Evolutionary conservation across 2,888 invertebrate genomes (phyloP), one percentile per base, ranked within the genome.

Genomic region (Pachydiplax longipennis): DNA sequence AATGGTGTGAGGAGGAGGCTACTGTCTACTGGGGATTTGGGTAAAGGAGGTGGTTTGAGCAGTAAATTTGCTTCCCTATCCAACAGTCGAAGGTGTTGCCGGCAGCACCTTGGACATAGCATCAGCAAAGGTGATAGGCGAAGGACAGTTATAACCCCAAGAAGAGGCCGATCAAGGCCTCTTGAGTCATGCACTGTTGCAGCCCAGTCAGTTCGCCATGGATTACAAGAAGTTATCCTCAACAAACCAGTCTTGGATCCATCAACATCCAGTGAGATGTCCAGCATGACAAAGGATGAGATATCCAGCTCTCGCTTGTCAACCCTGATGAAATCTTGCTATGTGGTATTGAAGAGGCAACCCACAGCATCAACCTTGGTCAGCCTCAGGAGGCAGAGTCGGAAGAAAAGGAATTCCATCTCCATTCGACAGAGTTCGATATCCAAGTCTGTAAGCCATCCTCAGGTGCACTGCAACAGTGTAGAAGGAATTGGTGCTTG

Each of bases 21-120:
- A 37, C 13, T 87, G 87, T 87, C 87, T n/a, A 87, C 65, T 4
- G 87, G 87, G 37, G 87, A 87, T 61, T 22, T 87, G 87, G 87
- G 87, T 61, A 87, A 61, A 65, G 87, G 18, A 6, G 37, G 87
- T 35, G 87, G 22, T 31, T 31, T 25, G 6, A 61, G 65, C 53
- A 18, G 25, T 48, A 87, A 87, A 58, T 87, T 65, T 87, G 58
- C 87, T 61, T 61, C 58, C 18, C 37, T 61, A 18, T 87, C 87
- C 15, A 65, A 35, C 31, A 61, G 87, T 35, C 58, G 37, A 31
- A 87, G 87, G 87, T 87, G 61, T 37, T 87, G 87, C 22, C 18
- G 87, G 87, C 87, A 87, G 65, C 87, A 61, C 87, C 37, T 87
- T 1, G 37, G 87, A 15, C 87, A 37, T 22, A 37, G 61, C 37